These are phyloP conservation scores for Cataglyphis cursor DNA, from an alignment of 2,888 invertebrate species.

Conservation along the genomic window DNA sequence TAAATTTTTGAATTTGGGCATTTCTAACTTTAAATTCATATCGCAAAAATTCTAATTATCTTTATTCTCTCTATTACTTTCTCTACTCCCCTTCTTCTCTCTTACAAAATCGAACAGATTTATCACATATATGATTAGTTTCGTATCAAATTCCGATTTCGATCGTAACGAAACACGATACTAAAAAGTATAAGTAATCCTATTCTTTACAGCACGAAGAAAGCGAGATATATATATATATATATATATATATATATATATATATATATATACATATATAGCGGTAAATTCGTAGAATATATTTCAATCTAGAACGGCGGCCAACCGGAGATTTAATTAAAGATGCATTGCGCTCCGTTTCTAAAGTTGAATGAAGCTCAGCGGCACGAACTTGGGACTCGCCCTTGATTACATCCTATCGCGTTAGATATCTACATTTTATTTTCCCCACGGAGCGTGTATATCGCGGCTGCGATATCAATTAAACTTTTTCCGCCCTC, in stretches of 20 bases:
- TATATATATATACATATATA: not conserved
- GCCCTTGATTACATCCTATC: constrained; percentile 71
- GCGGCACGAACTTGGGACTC: constrained; percentile 33
- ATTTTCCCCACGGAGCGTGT: constrained; percentile 7
- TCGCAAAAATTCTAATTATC: not conserved
- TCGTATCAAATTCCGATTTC: constrained; percentile 4
- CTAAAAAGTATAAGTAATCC: not conserved
- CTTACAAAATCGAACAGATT: not conserved
- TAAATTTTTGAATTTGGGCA: constrained; percentile 12
- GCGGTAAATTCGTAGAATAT: constrained; percentile 77
- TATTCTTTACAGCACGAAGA: constrained; percentile 8
- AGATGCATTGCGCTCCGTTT: constrained; percentile 79
- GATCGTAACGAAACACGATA: constrained; percentile 1
- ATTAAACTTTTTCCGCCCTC: constrained; percentile 71
- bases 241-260: no score
- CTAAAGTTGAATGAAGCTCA: constrained; percentile 75
- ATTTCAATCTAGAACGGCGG: constrained; percentile 71
- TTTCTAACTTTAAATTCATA: constrained; percentile 22
- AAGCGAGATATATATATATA: not conserved
- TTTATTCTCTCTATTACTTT: not conserved
- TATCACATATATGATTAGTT: not conserved
- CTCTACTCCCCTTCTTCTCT: not conserved
- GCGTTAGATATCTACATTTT: constrained; percentile 56
- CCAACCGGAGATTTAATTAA: constrained; percentile 81
- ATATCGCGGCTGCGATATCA: constrained; percentile 64